Evolutionary conservation across 2,797 vertebrate genomes (phyloP).

Genomic region (Oreonectes daqikongensis): DNA sequence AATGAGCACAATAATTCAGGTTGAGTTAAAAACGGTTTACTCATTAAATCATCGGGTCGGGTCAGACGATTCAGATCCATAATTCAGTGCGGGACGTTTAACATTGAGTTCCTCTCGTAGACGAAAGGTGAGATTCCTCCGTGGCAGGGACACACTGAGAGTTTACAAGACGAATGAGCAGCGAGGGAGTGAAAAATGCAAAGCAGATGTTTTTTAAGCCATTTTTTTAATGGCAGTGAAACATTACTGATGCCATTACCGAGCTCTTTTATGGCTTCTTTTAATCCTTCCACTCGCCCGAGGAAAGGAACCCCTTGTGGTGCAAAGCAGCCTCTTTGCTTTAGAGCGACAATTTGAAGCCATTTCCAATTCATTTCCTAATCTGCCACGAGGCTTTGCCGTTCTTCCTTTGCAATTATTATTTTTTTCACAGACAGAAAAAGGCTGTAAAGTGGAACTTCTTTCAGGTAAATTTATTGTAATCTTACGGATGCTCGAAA

Average conservation of each 20-base stretch:
- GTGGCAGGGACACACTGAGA: constrained; percentile 57
- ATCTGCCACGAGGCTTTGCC: constrained; percentile 87
- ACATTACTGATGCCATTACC: constrained; percentile 96
- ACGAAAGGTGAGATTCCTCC: constrained; percentile 55
- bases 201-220: constrained; percentile 85
- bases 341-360: constrained; percentile 92
- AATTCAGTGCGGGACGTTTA: constrained; percentile 54
- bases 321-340: constrained; percentile 91
- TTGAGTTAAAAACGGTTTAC: constrained; percentile 50
- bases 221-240: constrained; percentile 95
- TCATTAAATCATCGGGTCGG: constrained; percentile 53
- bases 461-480: constrained; percentile 83
- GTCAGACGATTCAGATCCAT: constrained; percentile 51
- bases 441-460: constrained; percentile 39
- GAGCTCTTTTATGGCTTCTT: constrained; percentile 95
- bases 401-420: constrained; percentile 77
- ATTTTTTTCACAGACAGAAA: constrained; percentile 75
- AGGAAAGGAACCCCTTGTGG: constrained; percentile 93
- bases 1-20: constrained; percentile 45
- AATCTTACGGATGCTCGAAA: constrained; percentile 81
- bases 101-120: constrained; percentile 42
- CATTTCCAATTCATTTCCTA: constrained; percentile 93
- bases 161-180: constrained; percentile 77
- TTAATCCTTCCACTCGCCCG: constrained; percentile 84
- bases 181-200: constrained; percentile 80